phyloP scores from a whole-genome alignment of 2,113 vertebrate species.

The Colaptes auratus region DNA sequence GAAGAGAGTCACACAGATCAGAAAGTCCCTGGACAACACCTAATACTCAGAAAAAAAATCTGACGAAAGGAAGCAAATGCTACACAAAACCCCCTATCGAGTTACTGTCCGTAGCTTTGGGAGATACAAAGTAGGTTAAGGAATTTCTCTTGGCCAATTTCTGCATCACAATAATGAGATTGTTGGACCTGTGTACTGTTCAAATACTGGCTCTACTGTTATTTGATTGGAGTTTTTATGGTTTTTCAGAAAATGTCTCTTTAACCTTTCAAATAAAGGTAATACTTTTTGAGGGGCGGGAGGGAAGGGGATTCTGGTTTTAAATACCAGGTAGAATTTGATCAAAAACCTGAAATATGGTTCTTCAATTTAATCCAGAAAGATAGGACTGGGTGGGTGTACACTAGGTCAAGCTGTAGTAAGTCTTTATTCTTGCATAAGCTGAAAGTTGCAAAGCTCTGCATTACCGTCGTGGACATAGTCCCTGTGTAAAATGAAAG shows the following conservation, averaged over 20 bases:
- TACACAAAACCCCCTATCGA: background rate
- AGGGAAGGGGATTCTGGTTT: background rate
- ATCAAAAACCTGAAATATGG: background rate
- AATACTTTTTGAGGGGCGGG: background rate
- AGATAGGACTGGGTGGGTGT: background rate
- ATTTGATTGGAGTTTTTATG: background rate
- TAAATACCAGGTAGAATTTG: background rate
- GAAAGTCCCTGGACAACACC: background rate
- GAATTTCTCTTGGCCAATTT: background rate
- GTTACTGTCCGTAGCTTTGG: background rate
- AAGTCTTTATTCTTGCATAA: conserved; percentile 16
- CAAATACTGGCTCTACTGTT: background rate
- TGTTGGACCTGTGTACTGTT: background rate
- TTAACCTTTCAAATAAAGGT: background rate
- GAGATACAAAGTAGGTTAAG: background rate
- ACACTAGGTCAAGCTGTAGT: background rate
- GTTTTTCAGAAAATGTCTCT: background rate
- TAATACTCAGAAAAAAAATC: background rate
- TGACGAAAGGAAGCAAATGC: background rate
- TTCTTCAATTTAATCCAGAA: background rate
- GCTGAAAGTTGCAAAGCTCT: conserved; percentile 3
- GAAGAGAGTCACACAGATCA: background rate
- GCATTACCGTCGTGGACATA: background rate
- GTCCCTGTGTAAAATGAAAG: background rate
- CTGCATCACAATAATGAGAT: background rate